A percentile compares a stretch with the other conserved stretches of the same genome.
Conservation (phyloP, 2,113 vertebrate genomes). For the Empidonax alnorum region DNA sequence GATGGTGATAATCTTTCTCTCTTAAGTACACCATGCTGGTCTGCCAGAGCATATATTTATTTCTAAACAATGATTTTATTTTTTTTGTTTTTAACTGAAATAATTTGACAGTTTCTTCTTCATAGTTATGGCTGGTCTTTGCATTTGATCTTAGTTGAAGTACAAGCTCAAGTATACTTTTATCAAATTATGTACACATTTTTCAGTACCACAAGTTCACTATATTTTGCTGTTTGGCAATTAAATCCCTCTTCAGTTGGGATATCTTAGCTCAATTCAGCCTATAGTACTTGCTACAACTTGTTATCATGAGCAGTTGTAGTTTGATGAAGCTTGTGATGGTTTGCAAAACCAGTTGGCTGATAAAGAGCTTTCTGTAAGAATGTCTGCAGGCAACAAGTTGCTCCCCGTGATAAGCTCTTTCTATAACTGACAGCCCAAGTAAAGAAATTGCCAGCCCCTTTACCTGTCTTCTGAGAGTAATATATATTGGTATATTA, state of each 20-base stretch:
- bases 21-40: background rate
- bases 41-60: background rate
- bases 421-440: constrained; percentile 13
- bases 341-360: constrained; percentile 69
- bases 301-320: constrained; percentile 80
- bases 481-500: background rate
- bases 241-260: constrained; percentile 72
- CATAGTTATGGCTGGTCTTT: background rate
- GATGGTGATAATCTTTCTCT: background rate
- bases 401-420: constrained; percentile 25
- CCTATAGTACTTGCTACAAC: constrained; percentile 67
- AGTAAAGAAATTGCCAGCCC: constrained; percentile 74
- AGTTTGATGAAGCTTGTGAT: constrained; percentile 80
- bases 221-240: constrained; percentile 60
- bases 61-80: background rate
- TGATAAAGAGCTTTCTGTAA: constrained; percentile 73
- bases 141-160: background rate
- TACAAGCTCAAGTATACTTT: background rate
- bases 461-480: constrained; percentile 73
- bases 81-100: background rate
- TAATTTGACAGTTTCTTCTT: background rate
- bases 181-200: background rate
- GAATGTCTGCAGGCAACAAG: constrained; percentile 71
- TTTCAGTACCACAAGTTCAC: constrained; percentile 37
- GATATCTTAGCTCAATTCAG: constrained; percentile 49